A percentile compares a stretch with the other conserved stretches of the same genome.
Evolutionary conservation across 2,888 invertebrate species (phyloP).

Genomic region (Apodemia mormo): DNA sequence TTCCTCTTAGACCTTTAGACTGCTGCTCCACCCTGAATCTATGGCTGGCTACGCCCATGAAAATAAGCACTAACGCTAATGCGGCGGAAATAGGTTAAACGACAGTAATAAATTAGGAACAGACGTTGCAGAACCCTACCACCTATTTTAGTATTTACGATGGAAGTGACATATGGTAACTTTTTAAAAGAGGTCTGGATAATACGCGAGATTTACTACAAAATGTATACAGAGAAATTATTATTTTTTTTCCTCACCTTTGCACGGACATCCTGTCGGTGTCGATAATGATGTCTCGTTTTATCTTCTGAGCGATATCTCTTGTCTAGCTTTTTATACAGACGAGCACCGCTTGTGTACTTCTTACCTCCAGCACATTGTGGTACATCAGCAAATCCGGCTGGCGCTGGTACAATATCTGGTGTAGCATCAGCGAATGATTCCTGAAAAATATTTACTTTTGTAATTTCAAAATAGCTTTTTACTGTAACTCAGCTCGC

Average conservation of each 20-base stretch:
- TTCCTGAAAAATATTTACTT: constrained; percentile 52
- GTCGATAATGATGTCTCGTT: constrained; percentile 83
- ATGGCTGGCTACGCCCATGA: too few species aligned
- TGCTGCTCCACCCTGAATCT: too few species aligned
- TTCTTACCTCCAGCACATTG: constrained; percentile 66
- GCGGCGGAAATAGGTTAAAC: too few species aligned
- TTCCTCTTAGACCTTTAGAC: too few species aligned
- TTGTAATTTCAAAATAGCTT: background rate
- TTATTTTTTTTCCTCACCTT: constrained; percentile 77
- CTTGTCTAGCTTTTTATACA: constrained; percentile 90
- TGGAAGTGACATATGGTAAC: too few species aligned
- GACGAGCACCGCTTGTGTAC: constrained; percentile 72
- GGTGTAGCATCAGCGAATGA: constrained; percentile 77
- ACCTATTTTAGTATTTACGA: too few species aligned
- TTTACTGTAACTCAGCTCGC: too few species aligned
- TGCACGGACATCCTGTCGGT: constrained; percentile 88
- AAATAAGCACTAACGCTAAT: too few species aligned
- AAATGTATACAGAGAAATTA: background rate
- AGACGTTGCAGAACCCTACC: too few species aligned
- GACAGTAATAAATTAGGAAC: too few species aligned
- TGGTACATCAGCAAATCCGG: constrained; percentile 94
- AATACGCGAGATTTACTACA: background rate
- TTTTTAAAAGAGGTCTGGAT: too few species aligned
- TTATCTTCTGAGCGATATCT: constrained; percentile 91
- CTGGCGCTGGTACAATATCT: constrained; percentile 93